Evolutionary conservation across 2,888 invertebrate genomes (phyloP).

Genomic region (Stenurella melanura): DNA sequence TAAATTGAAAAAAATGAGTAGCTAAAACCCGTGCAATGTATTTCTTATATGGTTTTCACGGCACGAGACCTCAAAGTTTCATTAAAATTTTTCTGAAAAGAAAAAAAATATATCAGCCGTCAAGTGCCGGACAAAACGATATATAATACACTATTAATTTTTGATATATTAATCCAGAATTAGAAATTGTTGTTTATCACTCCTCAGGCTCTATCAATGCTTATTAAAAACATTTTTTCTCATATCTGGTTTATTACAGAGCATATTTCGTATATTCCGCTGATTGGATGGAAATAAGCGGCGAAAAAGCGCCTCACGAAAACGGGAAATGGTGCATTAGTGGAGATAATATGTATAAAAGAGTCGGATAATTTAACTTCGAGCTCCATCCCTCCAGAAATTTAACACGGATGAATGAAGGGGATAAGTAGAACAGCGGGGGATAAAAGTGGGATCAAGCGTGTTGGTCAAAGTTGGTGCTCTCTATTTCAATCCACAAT

Average conservation of each 20-base stretch:
- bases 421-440: conserved; percentile 65
- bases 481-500: conserved; percentile 68
- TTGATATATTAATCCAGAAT: too few species aligned
- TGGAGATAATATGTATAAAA: conserved; percentile 57
- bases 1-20: too few species aligned
- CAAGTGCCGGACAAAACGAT: too few species aligned
- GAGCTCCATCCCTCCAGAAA: conserved; percentile 52
- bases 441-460: conserved; percentile 64
- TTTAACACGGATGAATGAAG: conserved; percentile 68
- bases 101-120: too few species aligned
- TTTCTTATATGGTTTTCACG: too few species aligned
- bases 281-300: conserved; percentile 52
- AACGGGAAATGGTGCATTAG: conserved; percentile 49
- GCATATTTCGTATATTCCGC: conserved; percentile 37
- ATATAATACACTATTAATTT: too few species aligned
- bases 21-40: too few species aligned
- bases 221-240: conserved; percentile 33
- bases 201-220: conserved; percentile 4
- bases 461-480: conserved; percentile 66
- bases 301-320: conserved; percentile 50
- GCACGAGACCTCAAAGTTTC: too few species aligned
- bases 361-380: conserved; percentile 57
- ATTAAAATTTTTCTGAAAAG: too few species aligned
- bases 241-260: conserved; percentile 40
- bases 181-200: too few species aligned